Conservation (phyloP, 2,797 vertebrate species). For the Chaetodon trifasciatus region DNA sequence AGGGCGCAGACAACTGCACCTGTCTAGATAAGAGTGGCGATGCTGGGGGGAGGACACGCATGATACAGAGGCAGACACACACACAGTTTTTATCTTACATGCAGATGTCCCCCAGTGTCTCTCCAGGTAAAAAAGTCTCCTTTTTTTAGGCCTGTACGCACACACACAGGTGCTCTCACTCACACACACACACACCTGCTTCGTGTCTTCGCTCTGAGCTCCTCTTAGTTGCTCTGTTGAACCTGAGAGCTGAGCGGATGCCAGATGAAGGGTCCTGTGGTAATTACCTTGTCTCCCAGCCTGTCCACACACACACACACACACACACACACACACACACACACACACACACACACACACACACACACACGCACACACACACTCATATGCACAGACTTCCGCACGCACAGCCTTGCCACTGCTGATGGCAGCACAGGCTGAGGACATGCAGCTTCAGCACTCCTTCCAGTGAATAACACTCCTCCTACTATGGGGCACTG, state of each 20-base stretch:
- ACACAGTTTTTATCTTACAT: slow-evolving; percentile 19
- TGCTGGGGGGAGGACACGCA: slow-evolving; percentile 21
- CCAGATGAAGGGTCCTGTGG: slow-evolving; percentile 59
- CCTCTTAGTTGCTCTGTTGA: slow-evolving; percentile 61
- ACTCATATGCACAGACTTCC: background rate
- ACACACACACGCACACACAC: slow-evolving; percentile 1
- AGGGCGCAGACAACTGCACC: slow-evolving; percentile 68
- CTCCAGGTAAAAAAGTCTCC: background rate
- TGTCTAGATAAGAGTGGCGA: slow-evolving; percentile 72
- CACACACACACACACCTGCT: slow-evolving; percentile 26
- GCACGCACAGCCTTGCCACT: slow-evolving; percentile 28
- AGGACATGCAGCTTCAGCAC: slow-evolving; percentile 75
- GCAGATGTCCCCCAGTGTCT: slow-evolving; percentile 32
- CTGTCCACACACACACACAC: slow-evolving; percentile 10
- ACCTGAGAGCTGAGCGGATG: slow-evolving; percentile 50
- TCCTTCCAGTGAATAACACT: slow-evolving; percentile 66
- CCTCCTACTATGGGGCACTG: slow-evolving; percentile 25
- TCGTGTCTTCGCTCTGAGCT: slow-evolving; percentile 29
- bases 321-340: background rate
- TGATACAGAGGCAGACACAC: slow-evolving; percentile 3
- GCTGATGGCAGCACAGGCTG: slow-evolving; percentile 68
- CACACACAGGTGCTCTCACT: background rate
- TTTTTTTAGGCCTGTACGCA: background rate
- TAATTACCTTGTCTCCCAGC: slow-evolving; percentile 62
- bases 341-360: background rate